Evolutionary conservation across 1,140 invertebrate species (phyloP).

Genomic region (Drosophila bipectinata): DNA sequence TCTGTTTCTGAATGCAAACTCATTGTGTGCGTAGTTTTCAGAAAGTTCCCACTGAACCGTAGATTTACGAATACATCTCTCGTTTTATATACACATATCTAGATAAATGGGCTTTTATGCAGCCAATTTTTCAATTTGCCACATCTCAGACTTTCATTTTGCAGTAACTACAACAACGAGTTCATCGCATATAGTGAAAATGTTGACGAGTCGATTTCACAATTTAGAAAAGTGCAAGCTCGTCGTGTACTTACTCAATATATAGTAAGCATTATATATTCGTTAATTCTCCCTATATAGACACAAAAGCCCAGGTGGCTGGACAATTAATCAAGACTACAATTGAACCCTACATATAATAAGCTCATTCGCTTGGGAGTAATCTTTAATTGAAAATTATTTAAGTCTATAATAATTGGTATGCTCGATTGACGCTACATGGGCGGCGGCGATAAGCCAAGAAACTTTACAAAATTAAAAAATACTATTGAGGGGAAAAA

Average conservation of each 20-base stretch:
- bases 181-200: slow-evolving; percentile 51
- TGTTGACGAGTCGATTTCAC: slow-evolving; percentile 57
- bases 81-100: background rate
- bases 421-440: slow-evolving; percentile 41
- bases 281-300: slow-evolving; percentile 19
- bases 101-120: slow-evolving; percentile 23
- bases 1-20: slow-evolving; percentile 45
- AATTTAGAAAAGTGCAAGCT: slow-evolving; percentile 76
- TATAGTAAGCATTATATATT: slow-evolving; percentile 42
- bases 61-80: background rate
- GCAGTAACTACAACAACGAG: slow-evolving; percentile 42
- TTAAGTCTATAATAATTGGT: slow-evolving; percentile 43
- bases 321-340: slow-evolving; percentile 28
- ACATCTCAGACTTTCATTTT: slow-evolving; percentile 66
- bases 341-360: slow-evolving; percentile 10
- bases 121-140: slow-evolving; percentile 73
- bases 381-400: slow-evolving; percentile 45
- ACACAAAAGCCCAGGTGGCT: slow-evolving; percentile 22
- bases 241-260: slow-evolving; percentile 42
- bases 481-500: slow-evolving; percentile 22
- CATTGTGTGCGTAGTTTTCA: slow-evolving; percentile 66
- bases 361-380: slow-evolving; percentile 7
- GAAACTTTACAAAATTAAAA: slow-evolving; percentile 31
- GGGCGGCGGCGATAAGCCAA: slow-evolving; percentile 37
- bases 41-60: slow-evolving; percentile 54